These are phyloP conservation scores for Leptoteleia sp. DNA, from an alignment of 1,140 invertebrate genomes.

Conservation along the genomic window DNA sequence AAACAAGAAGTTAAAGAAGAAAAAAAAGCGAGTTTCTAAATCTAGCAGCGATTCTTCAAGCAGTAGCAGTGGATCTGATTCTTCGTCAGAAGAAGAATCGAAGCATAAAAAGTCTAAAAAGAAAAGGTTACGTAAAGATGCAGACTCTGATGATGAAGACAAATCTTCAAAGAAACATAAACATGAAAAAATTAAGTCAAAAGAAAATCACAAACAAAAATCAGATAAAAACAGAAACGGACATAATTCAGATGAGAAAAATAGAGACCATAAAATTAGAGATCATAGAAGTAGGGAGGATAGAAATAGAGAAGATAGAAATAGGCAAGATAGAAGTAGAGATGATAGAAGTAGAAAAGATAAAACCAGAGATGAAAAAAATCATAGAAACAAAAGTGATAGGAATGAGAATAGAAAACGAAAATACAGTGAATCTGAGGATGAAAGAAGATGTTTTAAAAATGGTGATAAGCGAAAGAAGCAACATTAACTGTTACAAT, in stretches of 20 bases:
- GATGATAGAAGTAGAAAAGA: too few relatives aligned
- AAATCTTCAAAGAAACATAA: slow-evolving; percentile 64
- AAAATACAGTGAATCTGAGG: too few relatives aligned
- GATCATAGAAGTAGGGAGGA: slow-evolving; percentile 45
- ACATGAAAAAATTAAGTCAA: slow-evolving; percentile 63
- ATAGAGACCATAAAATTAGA: slow-evolving; percentile 25
- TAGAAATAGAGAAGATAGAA: slow-evolving; percentile 30
- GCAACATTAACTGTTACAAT: too few relatives aligned
- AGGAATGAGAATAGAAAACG: too few relatives aligned
- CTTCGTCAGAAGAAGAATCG: slow-evolving; percentile 47
- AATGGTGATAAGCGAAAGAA: too few relatives aligned
- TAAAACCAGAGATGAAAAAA: too few relatives aligned
- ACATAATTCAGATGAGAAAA: slow-evolving; percentile 33
- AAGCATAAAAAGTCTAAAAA: slow-evolving; percentile 59
- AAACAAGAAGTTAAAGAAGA: slow-evolving; percentile 82
- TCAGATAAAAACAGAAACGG: slow-evolving; percentile 25
- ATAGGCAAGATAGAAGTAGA: slow-evolving; percentile 38
- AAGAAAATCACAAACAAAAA: slow-evolving; percentile 60
- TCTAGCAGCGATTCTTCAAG: slow-evolving; percentile 49
- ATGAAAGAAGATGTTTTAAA: too few relatives aligned
- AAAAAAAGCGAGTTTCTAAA: slow-evolving; percentile 72
- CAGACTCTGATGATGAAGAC: slow-evolving; percentile 63
- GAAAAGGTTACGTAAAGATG: slow-evolving; percentile 44
- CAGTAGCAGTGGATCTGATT: slow-evolving; percentile 43
- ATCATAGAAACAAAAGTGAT: too few relatives aligned